Percentiles rank a stretch among this genome's conserved stretches.
Conservation (phyloP, 2,888 invertebrate species). For the Trichogramma evanescens region DNA sequence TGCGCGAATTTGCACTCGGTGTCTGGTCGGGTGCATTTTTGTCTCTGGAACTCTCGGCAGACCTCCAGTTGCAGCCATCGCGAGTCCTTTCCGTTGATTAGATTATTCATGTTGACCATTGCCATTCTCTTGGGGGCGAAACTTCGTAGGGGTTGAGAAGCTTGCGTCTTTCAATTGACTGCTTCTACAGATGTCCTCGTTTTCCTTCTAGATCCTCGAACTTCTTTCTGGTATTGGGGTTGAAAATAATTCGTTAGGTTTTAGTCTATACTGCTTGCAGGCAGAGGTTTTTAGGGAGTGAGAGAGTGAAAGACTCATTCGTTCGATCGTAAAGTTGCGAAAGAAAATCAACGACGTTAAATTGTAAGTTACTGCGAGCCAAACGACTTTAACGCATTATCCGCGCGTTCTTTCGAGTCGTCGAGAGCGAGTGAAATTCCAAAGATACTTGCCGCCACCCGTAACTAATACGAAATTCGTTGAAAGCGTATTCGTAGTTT, state of each 20-base stretch:
- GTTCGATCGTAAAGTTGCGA: too few species aligned
- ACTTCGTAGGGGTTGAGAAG: slow-evolving; percentile 17
- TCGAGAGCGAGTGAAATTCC: too few species aligned
- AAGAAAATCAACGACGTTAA: too few species aligned
- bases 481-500: too few species aligned
- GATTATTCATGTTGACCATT: slow-evolving; percentile 95
- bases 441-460: not conserved
- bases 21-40: slow-evolving; percentile 98
- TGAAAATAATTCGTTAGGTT: too few species aligned
- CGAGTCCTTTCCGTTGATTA: slow-evolving; percentile 97
- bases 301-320: too few species aligned
- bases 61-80: slow-evolving; percentile 99
- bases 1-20: slow-evolving; percentile 99
- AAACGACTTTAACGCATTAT: too few species aligned
- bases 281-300: too few species aligned
- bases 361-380: too few species aligned
- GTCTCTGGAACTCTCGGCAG: slow-evolving; percentile 98
- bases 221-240: too few species aligned
- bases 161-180: slow-evolving; percentile 1
- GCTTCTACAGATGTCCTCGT: slow-evolving; percentile 31
- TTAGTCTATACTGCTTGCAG: too few species aligned
- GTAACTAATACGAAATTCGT: not conserved
- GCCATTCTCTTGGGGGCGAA: slow-evolving; percentile 56
- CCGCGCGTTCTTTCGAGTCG: too few species aligned
- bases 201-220: slow-evolving; percentile 17